phyloP scores from a whole-genome alignment of 2,113 vertebrate species.

The Salvelinus namaycush region DNA sequence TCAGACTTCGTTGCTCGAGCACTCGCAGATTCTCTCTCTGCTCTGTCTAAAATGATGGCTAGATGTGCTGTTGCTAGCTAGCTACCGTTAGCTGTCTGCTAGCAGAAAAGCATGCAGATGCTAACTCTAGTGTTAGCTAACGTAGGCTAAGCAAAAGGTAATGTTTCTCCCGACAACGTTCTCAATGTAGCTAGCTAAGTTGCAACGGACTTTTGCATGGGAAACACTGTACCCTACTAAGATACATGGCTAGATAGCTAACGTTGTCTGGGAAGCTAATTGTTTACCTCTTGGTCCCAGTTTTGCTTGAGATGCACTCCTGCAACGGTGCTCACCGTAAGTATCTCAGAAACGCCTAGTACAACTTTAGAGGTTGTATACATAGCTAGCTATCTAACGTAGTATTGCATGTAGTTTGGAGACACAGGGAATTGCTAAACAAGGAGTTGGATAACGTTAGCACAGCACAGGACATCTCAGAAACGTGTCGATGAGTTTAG shows the following conservation, averaged over 20 bases:
- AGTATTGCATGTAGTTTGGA: background rate
- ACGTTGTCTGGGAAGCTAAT: background rate
- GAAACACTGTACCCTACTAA: background rate
- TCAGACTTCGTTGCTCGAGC: constrained; percentile 84
- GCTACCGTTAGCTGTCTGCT: constrained; percentile 16
- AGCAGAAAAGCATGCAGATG: background rate
- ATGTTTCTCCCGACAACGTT: too few species aligned
- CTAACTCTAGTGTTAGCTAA: too few species aligned
- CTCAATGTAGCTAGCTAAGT: too few species aligned
- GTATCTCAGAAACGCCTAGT: constrained; percentile 77
- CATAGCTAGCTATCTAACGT: constrained; percentile 64
- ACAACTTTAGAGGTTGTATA: constrained; percentile 80
- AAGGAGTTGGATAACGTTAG: too few species aligned
- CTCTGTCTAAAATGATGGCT: constrained; percentile 12
- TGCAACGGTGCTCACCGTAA: constrained; percentile 77
- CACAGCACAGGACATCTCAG: too few species aligned
- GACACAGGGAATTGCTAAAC: too few species aligned
- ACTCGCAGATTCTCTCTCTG: constrained; percentile 85
- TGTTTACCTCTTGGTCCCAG: constrained; percentile 64
- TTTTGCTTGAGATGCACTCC: constrained; percentile 84
- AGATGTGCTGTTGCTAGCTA: background rate
- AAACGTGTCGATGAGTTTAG: too few species aligned
- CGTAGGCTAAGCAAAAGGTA: too few species aligned
- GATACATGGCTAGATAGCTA: background rate
- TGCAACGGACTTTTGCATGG: too few species aligned